These are phyloP conservation scores for Perca flavescens DNA, from an alignment of 2,113 vertebrate species.

Conservation along the genomic window DNA sequence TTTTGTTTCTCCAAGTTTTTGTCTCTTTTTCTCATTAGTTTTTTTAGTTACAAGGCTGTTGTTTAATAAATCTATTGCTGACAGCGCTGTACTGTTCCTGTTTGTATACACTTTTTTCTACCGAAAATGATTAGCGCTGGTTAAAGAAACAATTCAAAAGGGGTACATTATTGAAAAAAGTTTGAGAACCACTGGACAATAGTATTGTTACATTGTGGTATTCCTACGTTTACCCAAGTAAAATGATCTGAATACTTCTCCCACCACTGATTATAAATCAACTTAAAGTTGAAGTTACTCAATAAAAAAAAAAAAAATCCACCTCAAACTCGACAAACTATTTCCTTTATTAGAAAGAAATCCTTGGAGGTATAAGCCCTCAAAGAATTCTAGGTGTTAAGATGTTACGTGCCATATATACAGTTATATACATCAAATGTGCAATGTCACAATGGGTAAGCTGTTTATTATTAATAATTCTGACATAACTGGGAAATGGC, in stretches of 20 bases:
- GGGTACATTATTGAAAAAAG: too few species aligned
- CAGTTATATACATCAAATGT: constrained; percentile 97
- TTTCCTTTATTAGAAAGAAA: constrained; percentile 98
- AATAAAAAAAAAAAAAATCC: constrained; percentile 4
- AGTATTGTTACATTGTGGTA: not conserved
- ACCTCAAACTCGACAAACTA: constrained; percentile 86
- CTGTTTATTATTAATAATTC: constrained; percentile 84
- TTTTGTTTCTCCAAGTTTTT: too few species aligned
- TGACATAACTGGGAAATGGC: constrained; percentile 78
- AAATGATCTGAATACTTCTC: not conserved
- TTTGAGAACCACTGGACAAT: too few species aligned
- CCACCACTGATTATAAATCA: not conserved
- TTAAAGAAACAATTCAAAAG: too few species aligned
- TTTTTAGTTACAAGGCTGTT: too few species aligned
- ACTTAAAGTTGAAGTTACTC: not conserved
- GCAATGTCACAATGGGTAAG: constrained; percentile 93
- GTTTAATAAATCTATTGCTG: too few species aligned
- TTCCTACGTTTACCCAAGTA: not conserved
- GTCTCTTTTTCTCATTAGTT: too few species aligned
- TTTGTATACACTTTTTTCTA: too few species aligned
- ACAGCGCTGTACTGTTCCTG: too few species aligned
- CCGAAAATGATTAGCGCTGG: too few species aligned
- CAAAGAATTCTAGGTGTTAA: constrained; percentile 88
- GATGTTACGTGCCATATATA: constrained; percentile 97
- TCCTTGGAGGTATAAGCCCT: constrained; percentile 86